phyloP scores from a whole-genome alignment of 2,888 invertebrate genomes.

The Cheilosia urbana region DNA sequence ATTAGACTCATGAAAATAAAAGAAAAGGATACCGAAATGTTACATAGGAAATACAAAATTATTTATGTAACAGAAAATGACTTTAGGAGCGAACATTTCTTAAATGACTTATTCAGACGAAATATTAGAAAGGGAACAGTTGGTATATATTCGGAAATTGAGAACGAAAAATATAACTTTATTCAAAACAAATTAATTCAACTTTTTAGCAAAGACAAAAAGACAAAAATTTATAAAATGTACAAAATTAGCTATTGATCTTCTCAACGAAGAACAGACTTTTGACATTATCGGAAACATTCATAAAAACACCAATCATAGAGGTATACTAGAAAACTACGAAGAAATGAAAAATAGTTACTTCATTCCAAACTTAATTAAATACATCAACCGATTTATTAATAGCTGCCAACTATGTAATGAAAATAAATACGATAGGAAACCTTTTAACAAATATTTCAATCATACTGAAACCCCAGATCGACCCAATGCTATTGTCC shows the following conservation, averaged over 20 bases:
- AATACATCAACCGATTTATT: constrained; percentile 25
- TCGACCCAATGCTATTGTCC: constrained; percentile 1
- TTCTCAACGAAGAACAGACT: constrained; percentile 16
- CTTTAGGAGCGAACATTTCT: neutral
- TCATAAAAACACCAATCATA: neutral
- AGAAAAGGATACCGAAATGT: neutral
- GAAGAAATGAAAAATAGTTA: constrained; percentile 25
- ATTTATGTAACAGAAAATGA: constrained; percentile 3
- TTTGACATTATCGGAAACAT: neutral
- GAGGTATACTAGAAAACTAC: constrained; percentile 35
- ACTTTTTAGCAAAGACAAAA: constrained; percentile 12
- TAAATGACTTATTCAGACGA: constrained; percentile 15
- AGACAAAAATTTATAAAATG: constrained; percentile 38
- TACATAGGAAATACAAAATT: constrained; percentile 19
- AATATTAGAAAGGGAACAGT: constrained; percentile 28
- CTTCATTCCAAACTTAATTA: constrained; percentile 43
- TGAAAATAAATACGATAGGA: constrained; percentile 20
- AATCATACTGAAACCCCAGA: constrained; percentile 36
- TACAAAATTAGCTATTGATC: constrained; percentile 33
- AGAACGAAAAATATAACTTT: constrained; percentile 13
- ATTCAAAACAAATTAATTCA: constrained; percentile 39
- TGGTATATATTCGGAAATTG: constrained; percentile 29
- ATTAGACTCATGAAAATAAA: constrained; percentile 16
- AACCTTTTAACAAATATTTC: constrained; percentile 34
- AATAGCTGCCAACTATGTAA: constrained; percentile 40